Conservation (phyloP, 2,797 vertebrate species). For the Scyliorhinus canicula region DNA sequence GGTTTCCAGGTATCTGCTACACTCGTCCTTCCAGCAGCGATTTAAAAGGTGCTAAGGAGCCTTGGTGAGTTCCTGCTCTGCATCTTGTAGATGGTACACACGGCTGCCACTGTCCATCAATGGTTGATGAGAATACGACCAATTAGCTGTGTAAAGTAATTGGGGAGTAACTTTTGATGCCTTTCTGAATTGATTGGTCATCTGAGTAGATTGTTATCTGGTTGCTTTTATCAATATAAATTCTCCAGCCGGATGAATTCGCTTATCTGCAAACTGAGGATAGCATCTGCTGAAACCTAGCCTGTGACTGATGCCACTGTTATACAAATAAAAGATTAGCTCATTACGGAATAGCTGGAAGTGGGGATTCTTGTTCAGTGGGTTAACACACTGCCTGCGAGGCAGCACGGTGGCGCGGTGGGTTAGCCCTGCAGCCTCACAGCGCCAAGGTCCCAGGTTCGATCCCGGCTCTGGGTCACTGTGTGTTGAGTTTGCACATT, state of each 20-base stretch:
- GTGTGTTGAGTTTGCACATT: no score
- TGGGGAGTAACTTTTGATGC: not conserved
- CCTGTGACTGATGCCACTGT: not conserved
- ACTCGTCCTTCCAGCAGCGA: no score
- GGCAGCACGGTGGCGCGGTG: no score
- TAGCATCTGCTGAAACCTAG: not conserved
- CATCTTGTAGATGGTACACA: no score
- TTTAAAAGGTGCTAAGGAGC: no score
- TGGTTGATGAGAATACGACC: not conserved
- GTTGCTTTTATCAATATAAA: not conserved
- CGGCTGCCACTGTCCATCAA: no score
- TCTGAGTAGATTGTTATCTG: not conserved
- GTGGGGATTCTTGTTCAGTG: not conserved
- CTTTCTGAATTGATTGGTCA: not conserved
- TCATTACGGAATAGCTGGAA: not conserved
- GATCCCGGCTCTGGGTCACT: no score
- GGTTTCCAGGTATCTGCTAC: no score
- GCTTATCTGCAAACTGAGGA: not conserved
- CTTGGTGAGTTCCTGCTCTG: no score
- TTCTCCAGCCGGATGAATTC: not conserved
- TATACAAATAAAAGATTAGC: slow-evolving; percentile 13
- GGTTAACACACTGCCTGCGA: not conserved
- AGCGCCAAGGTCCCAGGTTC: no score
- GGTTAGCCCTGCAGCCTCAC: no score
- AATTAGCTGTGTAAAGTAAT: not conserved